Evolutionary conservation across 2,797 vertebrate species (phyloP).

Genomic region (Sylvilagus floridanus): DNA sequence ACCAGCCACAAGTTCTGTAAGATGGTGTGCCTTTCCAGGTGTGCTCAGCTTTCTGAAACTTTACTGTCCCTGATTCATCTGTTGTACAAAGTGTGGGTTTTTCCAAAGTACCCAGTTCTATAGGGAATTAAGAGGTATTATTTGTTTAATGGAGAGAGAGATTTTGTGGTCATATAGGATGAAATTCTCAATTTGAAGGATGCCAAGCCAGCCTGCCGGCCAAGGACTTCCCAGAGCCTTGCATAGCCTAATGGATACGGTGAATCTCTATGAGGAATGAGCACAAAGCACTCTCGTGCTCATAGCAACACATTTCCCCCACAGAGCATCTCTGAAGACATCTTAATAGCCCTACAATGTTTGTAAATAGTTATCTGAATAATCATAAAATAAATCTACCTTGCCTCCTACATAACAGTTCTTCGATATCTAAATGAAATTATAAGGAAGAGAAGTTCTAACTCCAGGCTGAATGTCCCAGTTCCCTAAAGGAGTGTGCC

Average conservation of each 20-base stretch:
- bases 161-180: background rate
- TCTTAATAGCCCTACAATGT: background rate
- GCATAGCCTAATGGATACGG: background rate
- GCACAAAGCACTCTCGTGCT: background rate
- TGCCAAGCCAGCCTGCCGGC: background rate
- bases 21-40: background rate
- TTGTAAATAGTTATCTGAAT: conserved; percentile 19
- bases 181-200: conserved; percentile 21
- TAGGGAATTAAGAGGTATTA: background rate
- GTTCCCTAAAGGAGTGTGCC: background rate
- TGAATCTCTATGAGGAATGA: background rate
- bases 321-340: background rate
- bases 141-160: background rate
- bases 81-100: background rate
- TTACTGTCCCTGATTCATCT: background rate
- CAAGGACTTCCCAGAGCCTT: background rate
- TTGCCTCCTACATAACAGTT: background rate
- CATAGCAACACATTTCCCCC: background rate
- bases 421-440: conserved; percentile 40
- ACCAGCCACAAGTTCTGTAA: background rate
- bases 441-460: background rate
- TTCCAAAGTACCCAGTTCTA: background rate
- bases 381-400: conserved; percentile 39
- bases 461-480: background rate
- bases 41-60: background rate